A percentile compares a stretch with the other conserved stretches of the same genome.
Conservation (phyloP, 2,888 invertebrate genomes). For the Pasiphila rectangulata region DNA sequence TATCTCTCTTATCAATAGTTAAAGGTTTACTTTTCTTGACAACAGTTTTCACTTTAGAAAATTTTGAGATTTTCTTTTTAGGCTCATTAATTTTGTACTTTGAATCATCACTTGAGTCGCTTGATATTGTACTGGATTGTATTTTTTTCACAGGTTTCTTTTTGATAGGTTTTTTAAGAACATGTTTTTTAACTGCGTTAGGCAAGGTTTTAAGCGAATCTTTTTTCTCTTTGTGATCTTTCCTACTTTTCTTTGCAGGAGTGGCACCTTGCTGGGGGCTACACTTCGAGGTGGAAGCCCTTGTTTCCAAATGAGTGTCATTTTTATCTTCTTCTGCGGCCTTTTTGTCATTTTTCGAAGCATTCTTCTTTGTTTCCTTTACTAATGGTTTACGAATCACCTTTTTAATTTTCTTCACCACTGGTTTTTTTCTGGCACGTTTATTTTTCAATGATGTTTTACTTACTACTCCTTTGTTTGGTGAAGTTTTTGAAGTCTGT, state of each 20-base stretch:
- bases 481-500: slow-evolving; percentile 69
- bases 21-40: slow-evolving; percentile 49
- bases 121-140: slow-evolving; percentile 42
- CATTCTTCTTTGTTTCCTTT: slow-evolving; percentile 57
- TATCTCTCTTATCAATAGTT: slow-evolving; percentile 55
- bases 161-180: slow-evolving; percentile 46
- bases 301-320: slow-evolving; percentile 47
- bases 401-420: slow-evolving; percentile 60
- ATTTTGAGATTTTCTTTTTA: slow-evolving; percentile 52
- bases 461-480: slow-evolving; percentile 68
- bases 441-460: slow-evolving; percentile 65
- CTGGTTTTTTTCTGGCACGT: slow-evolving; percentile 57
- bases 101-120: slow-evolving; percentile 50
- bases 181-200: slow-evolving; percentile 45
- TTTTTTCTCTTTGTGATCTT: slow-evolving; percentile 66
- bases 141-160: slow-evolving; percentile 35
- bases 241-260: slow-evolving; percentile 59
- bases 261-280: slow-evolving; percentile 50
- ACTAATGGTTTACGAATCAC: slow-evolving; percentile 53
- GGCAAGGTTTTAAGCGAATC: slow-evolving; percentile 51
- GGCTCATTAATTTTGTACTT: slow-evolving; percentile 68
- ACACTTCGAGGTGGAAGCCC: slow-evolving; percentile 51
- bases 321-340: slow-evolving; percentile 45
- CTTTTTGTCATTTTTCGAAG: slow-evolving; percentile 54
- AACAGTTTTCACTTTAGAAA: slow-evolving; percentile 55